Evolutionary conservation across 2,113 vertebrate genomes (phyloP).

Genomic region (Serinus canaria): DNA sequence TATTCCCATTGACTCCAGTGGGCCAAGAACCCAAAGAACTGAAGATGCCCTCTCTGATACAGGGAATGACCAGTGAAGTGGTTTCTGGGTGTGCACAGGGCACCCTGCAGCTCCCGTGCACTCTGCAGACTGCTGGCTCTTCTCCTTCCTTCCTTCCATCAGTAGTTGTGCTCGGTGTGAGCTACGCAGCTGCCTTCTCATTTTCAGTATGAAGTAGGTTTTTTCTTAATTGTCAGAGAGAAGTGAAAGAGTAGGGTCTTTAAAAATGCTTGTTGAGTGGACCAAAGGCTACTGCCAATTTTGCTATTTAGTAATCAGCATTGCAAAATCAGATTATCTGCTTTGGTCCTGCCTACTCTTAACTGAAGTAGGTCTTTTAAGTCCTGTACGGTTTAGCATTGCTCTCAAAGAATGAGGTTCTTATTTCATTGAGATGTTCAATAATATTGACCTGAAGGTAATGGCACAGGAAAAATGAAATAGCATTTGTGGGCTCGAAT

Average conservation of each 20-base stretch:
- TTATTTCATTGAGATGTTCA: constrained; percentile 6
- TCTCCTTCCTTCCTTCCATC: neutral
- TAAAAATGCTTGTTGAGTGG: neutral
- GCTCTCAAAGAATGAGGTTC: neutral
- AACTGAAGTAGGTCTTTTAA: neutral
- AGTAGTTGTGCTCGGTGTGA: fast-evolving
- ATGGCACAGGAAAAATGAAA: neutral
- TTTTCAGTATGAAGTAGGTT: neutral
- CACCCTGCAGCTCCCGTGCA: fast-evolving
- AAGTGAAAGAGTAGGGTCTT: neutral
- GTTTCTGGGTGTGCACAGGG: neutral
- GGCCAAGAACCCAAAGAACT: neutral
- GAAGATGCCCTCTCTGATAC: neutral
- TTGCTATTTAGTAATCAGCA: fast-evolving
- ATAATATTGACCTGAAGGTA: constrained; percentile 15
- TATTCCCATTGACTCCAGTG: neutral
- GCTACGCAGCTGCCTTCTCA: neutral
- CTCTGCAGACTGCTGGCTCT: neutral
- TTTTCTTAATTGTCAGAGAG: neutral
- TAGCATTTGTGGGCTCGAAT: neutral
- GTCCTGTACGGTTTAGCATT: neutral
- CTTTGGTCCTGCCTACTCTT: neutral
- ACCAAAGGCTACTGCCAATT: neutral
- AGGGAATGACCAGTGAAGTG: neutral
- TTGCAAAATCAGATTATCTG: neutral